Base-by-base conservation (phyloP, 2,113 vertebrate genomes). In the Microcebus tavaratra region DNA sequence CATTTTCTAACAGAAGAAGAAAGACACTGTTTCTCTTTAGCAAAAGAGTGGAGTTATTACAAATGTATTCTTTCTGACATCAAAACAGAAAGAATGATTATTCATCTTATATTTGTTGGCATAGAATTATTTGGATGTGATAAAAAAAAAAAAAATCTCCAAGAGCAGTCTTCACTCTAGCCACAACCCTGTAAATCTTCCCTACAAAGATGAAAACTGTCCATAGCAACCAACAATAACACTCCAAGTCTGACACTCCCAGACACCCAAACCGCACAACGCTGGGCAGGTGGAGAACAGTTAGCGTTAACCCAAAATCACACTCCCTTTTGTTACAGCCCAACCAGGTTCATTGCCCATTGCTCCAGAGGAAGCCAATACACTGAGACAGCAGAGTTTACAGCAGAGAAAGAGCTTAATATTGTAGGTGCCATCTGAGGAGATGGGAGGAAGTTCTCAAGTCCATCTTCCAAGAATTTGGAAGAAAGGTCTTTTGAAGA, bases 51-150 rank as follows among this genome's bases (percentile, higher is more conserved):
- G 10, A 72, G 21, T 55, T 94, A 94, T 45, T 88, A 95, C 39
- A 86, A 95, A 91, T 36, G 25, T 75, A 68, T 79, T 85, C 65
- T 70, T 88, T 93, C 53, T 85, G 65, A 95, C 45, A 96, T 53
- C 65, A 90, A 68, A 96, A 91, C 78, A 91, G 57, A 72, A 92
- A 88, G 80, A 96, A 84, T 59, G 59, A 88, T 70, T 39, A 79
- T 39, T 75, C 29, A 57, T 68, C 79, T 78, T 78, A 48, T 65
- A 78, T 68, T 67, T 92, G 65, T 70, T 67, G 82, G 45, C 78
- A 91, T 48, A 39, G 63, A 96, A 45, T 88, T 91, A 85, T 90
- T 70, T 85, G 72, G 65, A 92, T 31, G 4, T 42, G 27, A 72
- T 67, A 61, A 83, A 95, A 80, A 95, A 34, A 34, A 36, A 95